Evolutionary conservation across 2,888 invertebrate genomes (phyloP), one percentile per base, ranked within the genome.

Genomic region (Epiblema foenella): DNA sequence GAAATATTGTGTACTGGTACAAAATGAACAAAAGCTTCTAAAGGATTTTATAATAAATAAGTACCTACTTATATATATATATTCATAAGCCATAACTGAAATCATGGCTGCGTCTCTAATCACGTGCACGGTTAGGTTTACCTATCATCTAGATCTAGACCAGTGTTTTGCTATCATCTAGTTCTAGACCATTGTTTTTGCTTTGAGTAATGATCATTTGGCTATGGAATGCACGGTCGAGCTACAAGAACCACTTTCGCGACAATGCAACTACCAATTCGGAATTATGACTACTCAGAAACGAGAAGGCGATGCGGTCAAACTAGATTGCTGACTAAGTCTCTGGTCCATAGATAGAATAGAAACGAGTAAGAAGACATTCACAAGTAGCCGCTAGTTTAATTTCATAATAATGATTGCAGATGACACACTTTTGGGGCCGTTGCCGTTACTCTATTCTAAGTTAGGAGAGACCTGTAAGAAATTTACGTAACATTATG

Each of bases 221-320:
- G 79, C 78, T 84, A 78, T 79, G 86, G 89, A 87, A 87, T 89
- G 86, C 80, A 80, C 73, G 76, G 76, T 75, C 79, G 76, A 66
- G 81, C 76, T 75, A 79, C 85, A 85, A 88, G 86, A 87, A 87
- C 89, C 79, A 87, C 91, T 90, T 90, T 91, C 88, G 85, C 85
- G 86, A 82, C 82, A 82, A 79, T 81, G 79, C 84, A 69, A 20
- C 18, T 67, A 72, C 80, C 83, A 85, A 83, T 84, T 83, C 78
- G 75, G 75, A 80, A 79, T 78, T 78, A 71, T 71, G 77, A 77
- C 78, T 75, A 74, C 75, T 77, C 68, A 77, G 79, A 82, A 82
- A 84, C 81, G 81, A 82, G 79, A 80, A 69, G 74, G 59, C 78
- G 75, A 75, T 82, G 83, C 78, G 82, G 85, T 84, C 86, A 84